Conservation (phyloP, 2,797 vertebrate species). For the Melopsittacus undulatus region DNA sequence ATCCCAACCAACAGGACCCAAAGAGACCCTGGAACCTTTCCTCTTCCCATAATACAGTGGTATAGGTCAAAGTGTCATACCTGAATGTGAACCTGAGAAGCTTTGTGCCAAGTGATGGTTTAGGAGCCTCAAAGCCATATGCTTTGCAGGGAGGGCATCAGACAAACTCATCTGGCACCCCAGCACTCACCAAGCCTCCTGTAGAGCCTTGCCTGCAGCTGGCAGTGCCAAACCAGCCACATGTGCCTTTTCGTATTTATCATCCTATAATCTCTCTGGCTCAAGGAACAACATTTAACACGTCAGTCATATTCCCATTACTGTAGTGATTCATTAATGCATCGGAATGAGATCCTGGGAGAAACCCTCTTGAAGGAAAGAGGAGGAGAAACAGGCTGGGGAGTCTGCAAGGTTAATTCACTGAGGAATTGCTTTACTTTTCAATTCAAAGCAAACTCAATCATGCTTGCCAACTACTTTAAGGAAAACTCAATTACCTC, state of each 20-base stretch:
- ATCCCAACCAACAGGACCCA: neutral
- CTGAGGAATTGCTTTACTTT: neutral
- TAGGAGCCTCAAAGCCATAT: neutral
- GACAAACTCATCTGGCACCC: neutral
- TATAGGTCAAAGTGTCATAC: neutral
- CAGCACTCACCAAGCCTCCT: neutral
- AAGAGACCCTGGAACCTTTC: neutral
- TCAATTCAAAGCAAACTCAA: neutral
- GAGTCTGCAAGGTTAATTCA: neutral
- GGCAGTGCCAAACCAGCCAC: neutral
- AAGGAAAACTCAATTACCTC: neutral
- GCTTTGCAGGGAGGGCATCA: neutral
- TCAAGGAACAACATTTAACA: neutral
- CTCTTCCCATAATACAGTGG: neutral
- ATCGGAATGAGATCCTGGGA: neutral
- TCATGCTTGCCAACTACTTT: neutral
- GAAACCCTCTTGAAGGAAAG: neutral
- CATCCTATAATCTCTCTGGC: neutral
- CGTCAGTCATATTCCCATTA: conserved; percentile 26
- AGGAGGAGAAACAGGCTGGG: neutral
- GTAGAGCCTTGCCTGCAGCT: neutral
- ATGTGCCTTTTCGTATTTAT: neutral
- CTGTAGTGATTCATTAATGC: neutral
- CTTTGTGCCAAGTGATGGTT: neutral
- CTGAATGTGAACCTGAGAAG: neutral